Conservation (phyloP, 2,797 vertebrate genomes). For the Phrynocephalus guinanensis region DNA sequence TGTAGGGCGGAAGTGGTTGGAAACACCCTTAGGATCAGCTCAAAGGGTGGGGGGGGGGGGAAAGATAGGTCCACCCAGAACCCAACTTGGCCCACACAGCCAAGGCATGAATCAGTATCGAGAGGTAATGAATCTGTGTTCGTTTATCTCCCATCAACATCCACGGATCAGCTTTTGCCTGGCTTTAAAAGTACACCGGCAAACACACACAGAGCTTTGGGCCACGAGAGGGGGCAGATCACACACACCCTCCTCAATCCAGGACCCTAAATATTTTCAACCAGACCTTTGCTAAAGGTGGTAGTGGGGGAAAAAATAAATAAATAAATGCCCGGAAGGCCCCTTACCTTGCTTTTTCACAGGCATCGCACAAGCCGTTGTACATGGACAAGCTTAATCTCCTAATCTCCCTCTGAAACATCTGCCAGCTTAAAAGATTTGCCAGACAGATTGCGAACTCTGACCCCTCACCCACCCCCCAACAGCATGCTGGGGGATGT, state of each 20-base stretch:
- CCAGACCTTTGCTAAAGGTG: too few relatives aligned
- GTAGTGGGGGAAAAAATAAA: too few relatives aligned
- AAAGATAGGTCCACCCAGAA: neutral
- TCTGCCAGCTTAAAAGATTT: constrained; percentile 46
- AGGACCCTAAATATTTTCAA: neutral
- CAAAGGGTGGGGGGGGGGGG: too few relatives aligned
- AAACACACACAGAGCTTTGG: neutral
- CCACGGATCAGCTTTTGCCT: neutral
- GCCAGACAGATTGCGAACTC: neutral
- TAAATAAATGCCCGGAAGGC: neutral
- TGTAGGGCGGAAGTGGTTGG: neutral
- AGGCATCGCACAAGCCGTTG: constrained; percentile 23
- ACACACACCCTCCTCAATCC: too few relatives aligned
- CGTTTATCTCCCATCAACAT: too few relatives aligned
- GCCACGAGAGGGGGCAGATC: too few relatives aligned
- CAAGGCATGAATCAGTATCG: too few relatives aligned
- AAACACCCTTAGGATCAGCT: too few relatives aligned
- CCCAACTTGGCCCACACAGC: neutral
- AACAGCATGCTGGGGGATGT: constrained; percentile 22
- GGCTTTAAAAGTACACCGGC: neutral
- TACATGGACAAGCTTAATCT: constrained; percentile 28
- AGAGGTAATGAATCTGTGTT: too few relatives aligned
- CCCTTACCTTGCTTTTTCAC: constrained; percentile 34
- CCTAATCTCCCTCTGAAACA: constrained; percentile 34
- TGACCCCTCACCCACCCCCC: neutral